Evolutionary conservation across 2,113 vertebrate species (phyloP).

Genomic region (Vidua macroura): DNA sequence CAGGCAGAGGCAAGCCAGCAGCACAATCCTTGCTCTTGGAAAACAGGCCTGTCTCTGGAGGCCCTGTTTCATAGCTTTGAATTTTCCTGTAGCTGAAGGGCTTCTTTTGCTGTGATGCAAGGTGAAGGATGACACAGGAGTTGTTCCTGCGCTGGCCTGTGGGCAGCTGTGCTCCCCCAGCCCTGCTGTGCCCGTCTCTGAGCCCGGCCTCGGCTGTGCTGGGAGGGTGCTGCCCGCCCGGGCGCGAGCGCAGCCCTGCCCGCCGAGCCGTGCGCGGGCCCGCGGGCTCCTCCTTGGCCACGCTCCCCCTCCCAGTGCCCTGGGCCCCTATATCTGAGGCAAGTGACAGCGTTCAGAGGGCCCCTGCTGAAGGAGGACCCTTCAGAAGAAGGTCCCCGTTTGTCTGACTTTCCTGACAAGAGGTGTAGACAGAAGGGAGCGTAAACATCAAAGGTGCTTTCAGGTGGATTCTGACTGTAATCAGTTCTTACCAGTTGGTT

Average conservation of each 20-base stretch:
- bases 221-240: background rate
- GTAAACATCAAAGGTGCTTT: conserved; percentile 73
- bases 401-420: conserved; percentile 51
- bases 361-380: background rate
- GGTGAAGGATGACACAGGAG: background rate
- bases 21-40: background rate
- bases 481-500: conserved; percentile 79
- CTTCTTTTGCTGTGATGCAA: background rate
- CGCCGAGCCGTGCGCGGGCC: background rate
- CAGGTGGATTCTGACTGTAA: conserved; percentile 69
- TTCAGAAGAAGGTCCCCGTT: background rate
- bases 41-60: background rate
- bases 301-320: background rate
- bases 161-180: background rate
- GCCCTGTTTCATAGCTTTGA: background rate
- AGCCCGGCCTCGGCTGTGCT: background rate
- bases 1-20: background rate
- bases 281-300: accelerated
- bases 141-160: background rate
- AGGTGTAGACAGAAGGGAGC: conserved; percentile 42
- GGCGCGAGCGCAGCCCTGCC: too few relatives aligned
- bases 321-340: accelerated
- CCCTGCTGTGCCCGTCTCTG: background rate
- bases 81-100: background rate
- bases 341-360: background rate